Conservation (phyloP, 64 coral and sea anemone species). For the Hydrozoanthus tunicans region DNA sequence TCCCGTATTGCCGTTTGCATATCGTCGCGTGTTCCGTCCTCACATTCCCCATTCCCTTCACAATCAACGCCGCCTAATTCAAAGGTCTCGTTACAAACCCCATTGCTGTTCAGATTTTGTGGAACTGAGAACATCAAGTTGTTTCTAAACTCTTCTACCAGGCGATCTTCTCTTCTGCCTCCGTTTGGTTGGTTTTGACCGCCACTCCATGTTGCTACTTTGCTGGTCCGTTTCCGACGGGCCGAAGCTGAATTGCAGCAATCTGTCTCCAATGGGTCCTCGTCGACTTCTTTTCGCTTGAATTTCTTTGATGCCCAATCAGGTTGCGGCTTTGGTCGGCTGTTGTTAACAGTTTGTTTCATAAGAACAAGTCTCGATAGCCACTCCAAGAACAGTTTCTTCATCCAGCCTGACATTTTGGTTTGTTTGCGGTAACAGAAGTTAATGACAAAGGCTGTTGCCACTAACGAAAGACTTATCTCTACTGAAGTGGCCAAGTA, state of each 20-base stretch:
- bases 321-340: conserved; percentile 53
- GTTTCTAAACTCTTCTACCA: conserved; percentile 64
- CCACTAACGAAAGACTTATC: conserved; percentile 63
- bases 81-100: neutral
- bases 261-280: neutral
- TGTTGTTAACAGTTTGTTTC: conserved; percentile 58
- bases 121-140: conserved; percentile 25
- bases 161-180: conserved; percentile 65
- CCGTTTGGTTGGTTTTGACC: neutral
- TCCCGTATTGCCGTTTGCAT: conserved; percentile 42
- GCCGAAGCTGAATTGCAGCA: neutral
- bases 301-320: neutral
- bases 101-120: neutral
- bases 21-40: neutral
- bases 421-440: conserved; percentile 62
- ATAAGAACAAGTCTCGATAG: conserved; percentile 50
- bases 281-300: neutral
- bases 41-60: neutral
- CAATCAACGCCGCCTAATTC: conserved; percentile 4
- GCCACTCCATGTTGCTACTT: conserved; percentile 14
- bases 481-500: conserved; percentile 85
- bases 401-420: conserved; percentile 67
- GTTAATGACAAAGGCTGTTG: conserved; percentile 74
- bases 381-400: conserved; percentile 64
- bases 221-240: neutral